Evolutionary conservation across 2,888 invertebrate genomes (phyloP), one percentile per base, ranked within the genome.

Genomic region (Proisotoma minuta): DNA sequence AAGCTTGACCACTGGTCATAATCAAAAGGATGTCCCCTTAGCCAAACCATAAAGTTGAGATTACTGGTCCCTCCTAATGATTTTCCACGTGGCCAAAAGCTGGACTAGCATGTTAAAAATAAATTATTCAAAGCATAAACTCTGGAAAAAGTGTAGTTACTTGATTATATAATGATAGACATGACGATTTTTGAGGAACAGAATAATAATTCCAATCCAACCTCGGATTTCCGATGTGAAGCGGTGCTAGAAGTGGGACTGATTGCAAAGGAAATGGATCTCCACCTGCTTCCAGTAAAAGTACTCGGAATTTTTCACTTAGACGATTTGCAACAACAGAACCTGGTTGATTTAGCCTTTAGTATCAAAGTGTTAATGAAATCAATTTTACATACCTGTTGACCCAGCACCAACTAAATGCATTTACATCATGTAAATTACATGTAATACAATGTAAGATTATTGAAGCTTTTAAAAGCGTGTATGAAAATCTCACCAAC

Each of bases 111-210:
- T 22, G 23, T 56, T 10, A 27, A 20, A 29, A 39, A 2, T n/a
- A 27, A n/a, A 3, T 24, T 28, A 48, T 49, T 24, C 43, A 62
- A 56, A 54, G 5, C 18, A 15, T 18, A 48, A 20, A 12, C 18
- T 48, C 5, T 18, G 5, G 48, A 5, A 48, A 20, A 5, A 18
- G 27, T 22, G 23, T 10, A 27, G 2, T 18, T 59, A 69, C 67
- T 40, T 68, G 59, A 43, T 70, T 56, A 24, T 62, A 59, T n/a
- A 70, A 40, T 22, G 70, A 54, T 10, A 62, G 59, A 39, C 70
- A 70, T 10, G 70, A 63, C 48, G 65, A 54, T 26, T 63, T 62
- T 60, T 70, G 70, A 24, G 67, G 65, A 18, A 64, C 62, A 4
- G 70, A 65, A 2, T 39, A 47, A 57, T 51, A 70, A 18, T 47